Percentiles rank a stretch among this genome's conserved stretches.
Conservation (phyloP, 2,888 invertebrate genomes). For the Ichneumoninae sp. region DNA sequence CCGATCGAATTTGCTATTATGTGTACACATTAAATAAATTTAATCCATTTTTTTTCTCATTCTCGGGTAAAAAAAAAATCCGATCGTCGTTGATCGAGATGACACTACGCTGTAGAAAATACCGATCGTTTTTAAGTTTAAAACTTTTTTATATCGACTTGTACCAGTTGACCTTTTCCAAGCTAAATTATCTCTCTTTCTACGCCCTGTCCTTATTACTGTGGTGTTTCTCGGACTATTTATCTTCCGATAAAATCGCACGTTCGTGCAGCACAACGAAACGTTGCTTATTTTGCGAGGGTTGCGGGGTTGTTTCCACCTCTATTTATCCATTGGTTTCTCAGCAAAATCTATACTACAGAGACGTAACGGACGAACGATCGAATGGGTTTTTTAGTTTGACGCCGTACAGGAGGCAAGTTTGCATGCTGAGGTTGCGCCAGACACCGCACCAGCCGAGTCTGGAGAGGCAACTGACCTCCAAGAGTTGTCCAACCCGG, state of each 20-base stretch:
- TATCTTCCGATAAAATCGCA: conserved; percentile 19
- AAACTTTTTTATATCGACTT: background rate
- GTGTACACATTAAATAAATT: background rate
- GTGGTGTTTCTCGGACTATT: conserved; percentile 8
- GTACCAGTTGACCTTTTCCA: background rate
- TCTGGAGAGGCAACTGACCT: conserved; percentile 81
- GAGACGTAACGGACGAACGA: conserved; percentile 63
- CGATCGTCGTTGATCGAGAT: background rate
- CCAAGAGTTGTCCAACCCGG: conserved; percentile 82
- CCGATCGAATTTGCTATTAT: background rate
- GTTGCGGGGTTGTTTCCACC: conserved; percentile 34
- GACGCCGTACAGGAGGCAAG: conserved; percentile 82
- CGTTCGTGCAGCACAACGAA: conserved; percentile 48
- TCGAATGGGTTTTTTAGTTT: conserved; percentile 80
- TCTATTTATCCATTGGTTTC: conserved; percentile 36
- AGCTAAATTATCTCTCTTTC: conserved; percentile 15
- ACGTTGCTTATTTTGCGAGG: conserved; percentile 52
- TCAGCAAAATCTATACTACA: conserved; percentile 37
- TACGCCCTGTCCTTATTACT: background rate
- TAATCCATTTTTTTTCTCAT: background rate
- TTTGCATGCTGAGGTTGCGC: conserved; percentile 82
- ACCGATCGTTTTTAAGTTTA: background rate
- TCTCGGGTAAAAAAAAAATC: background rate
- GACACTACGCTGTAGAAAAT: background rate
- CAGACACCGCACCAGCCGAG: conserved; percentile 78